Evolutionary conservation across 2,888 invertebrate genomes (phyloP), one percentile per base, ranked within the genome.

Genomic region (Rhodophaea formosa): DNA sequence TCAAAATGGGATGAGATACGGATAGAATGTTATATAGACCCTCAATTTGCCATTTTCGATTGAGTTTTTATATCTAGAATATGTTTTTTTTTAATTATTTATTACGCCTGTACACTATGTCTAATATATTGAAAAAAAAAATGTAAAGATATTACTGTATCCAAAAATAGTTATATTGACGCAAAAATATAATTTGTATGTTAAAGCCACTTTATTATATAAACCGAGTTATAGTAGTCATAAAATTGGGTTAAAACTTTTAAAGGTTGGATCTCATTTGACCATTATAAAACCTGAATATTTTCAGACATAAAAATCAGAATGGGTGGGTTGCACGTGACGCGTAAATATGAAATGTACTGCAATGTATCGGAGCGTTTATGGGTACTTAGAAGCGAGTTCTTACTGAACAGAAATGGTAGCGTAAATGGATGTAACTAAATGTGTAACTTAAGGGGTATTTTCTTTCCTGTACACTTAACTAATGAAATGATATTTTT

Each of bases 71-170:
- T 39, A 39, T 12, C 12, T 39, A 39, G 1, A n/a, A 2, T 8
- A 12, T 5, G 10, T 39, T 39, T 39, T 57, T n/a, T 56, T 58
- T 30, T 46, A 30, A 8, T 57, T 30, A 12, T 39, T 3, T n/a
- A 12, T 39, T 39, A 39, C 39, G n/a, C 23, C 39, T 39, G 39
- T 39, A 39, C 8, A 39, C 39, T 39, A 39, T 39, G 12, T 39
- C 39, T 12, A n/a, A 39, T 39, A 44, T 14, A n/a, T 15, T 14
- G 8, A 14, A 44, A 3, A 14, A 44, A 3, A 44, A 44, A 44
- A 15, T 44, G 44, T 44, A 39, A 39, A 39, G 39, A 39, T 39
- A 39, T 39, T 39, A 39, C 3, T 10, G 12, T 12, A 39, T n/a
- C 23, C 23, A 23, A 39, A 12, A 39, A 39, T 39, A 39, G 3